Conservation (phyloP, 2,113 vertebrate genomes). For the Stegastes partitus region DNA sequence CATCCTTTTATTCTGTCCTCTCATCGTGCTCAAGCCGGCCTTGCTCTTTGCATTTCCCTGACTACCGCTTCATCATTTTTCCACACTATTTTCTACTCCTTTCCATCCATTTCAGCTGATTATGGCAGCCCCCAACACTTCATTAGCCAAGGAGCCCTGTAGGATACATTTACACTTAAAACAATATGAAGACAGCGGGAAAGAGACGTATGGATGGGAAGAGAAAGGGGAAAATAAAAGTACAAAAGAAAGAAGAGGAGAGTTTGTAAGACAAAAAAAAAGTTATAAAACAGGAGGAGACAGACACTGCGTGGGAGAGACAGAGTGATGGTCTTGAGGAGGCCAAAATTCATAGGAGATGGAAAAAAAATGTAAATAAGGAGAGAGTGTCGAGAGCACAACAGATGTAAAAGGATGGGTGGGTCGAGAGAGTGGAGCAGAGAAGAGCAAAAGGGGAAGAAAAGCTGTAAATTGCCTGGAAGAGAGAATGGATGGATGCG, state of each 20-base stretch:
- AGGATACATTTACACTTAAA: slow-evolving; percentile 74
- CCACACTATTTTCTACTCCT: neutral
- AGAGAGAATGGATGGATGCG: slow-evolving; percentile 15
- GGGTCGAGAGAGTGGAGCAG: neutral
- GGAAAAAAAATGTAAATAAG: neutral
- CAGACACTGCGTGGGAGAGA: neutral
- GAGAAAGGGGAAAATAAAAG: neutral
- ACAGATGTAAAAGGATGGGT: neutral
- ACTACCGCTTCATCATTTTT: neutral
- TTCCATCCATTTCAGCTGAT: slow-evolving; percentile 25
- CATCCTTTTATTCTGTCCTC: neutral
- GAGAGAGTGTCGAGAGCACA: neutral
- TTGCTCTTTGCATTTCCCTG: neutral
- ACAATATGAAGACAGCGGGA: neutral
- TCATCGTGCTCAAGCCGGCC: neutral
- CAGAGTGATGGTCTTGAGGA: neutral
- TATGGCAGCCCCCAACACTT: slow-evolving; percentile 47
- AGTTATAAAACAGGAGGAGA: neutral
- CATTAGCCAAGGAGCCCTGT: slow-evolving; percentile 64
- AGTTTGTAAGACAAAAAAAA: slow-evolving; percentile 3
- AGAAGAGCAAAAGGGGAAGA: neutral
- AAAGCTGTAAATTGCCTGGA: slow-evolving; percentile 17
- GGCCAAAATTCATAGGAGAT: neutral
- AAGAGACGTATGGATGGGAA: neutral
- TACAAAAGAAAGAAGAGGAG: neutral